Conservation (phyloP, 1,140 invertebrate species). For the roundworm (Caenorhabditis elegans) region WBcel235 BX284605.5:5814501-5815000, state of each 20-base stretch:
- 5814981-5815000: neutral
- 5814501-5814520: neutral
- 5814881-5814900: neutral
- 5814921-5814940: constrained; percentile 20
- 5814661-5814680: neutral
- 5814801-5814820: neutral
- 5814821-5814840: too few species aligned
- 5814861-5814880: neutral
- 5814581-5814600: neutral
- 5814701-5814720: constrained; percentile 5
- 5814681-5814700: neutral
- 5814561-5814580: neutral
- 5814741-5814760: neutral
- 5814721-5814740: neutral
- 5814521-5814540: neutral
- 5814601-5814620: too few species aligned
- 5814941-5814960: constrained; percentile 15
- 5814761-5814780: constrained; percentile 4
- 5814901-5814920: neutral
- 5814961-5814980: neutral
- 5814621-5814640: neutral
- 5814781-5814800: neutral
- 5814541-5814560: neutral
- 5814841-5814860: neutral
- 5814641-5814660: constrained; percentile 16